Base-by-base conservation (phyloP, 2,113 vertebrate species). In the Nycticebus coucang region DNA sequence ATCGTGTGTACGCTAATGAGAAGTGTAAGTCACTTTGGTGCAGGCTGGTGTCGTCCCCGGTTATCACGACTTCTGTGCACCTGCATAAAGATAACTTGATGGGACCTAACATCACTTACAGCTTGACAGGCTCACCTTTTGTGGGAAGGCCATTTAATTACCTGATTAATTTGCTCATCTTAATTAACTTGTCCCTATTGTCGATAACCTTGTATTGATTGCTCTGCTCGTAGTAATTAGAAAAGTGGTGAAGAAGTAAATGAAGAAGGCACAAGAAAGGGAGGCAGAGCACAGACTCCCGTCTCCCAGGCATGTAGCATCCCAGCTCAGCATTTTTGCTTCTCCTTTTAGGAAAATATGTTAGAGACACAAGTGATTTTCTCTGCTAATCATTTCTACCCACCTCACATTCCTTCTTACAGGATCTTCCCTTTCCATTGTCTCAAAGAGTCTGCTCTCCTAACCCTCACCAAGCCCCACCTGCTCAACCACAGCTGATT, bases 161-260 rank as follows among this genome's bases (percentile, higher is more conserved):
- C 89, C 93, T 96, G 96, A 96, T 97, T 97, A 91, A 97, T 97
- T 96, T 80, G 93, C 59, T 96, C 97, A 94, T 93, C 96, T 96
- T 98, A 98, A 98, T 97, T 97, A 97, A 97, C 95, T 96, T 93
- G 93, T 93, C 94, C 83, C 59, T 95, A 93, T 62, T 95, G 97
- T 93, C 91, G 97, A 97, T 97, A 98, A 98, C 93, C 93, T 89
- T 84, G 77, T 97, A 97, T 97, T 95, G 97, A 98, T 98, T 94
- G 87, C 71, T 87, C 82, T 72, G 35, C 97, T 95, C 79, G 80
- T 81, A 94, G 93, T 97, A 96, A 98, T 97, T 97, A 96, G 78
- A 96, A 95, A 96, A 93, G 14, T 53, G 68, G 41, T 83, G 10
- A 68, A 66, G 64, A 92, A 81, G 92, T 89, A 94, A 94, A 93